Base-by-base conservation (phyloP, 2,888 invertebrate genomes). In the Kryphioiulus occultus region DNA sequence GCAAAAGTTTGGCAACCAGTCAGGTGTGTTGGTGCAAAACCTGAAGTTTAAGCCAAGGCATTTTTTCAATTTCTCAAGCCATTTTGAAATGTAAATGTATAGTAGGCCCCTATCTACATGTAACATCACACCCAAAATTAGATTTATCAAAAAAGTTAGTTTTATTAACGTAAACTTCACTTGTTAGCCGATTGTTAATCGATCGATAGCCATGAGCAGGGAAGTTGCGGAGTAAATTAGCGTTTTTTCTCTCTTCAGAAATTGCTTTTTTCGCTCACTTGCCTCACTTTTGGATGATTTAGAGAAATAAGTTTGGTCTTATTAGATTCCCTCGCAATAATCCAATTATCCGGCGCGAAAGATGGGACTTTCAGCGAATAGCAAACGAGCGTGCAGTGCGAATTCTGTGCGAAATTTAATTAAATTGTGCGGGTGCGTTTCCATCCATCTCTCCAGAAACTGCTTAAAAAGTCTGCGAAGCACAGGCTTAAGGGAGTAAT, bases 261-360 rank as follows among this genome's bases (percentile, higher is more conserved):
- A 68, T 68, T 68, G 68, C 26, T 4, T 68, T 68, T 47, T 68
- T 68, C 68, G 26, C 68, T 68, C 68, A 26, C 26, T 68, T 26
- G 68, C 68, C n/a, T 26, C 68, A 68, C 26, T 59, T 68, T 68
- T 12, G 68, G 68, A 68, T 68, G 26, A 68, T 68, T 68, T 68
- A 68, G 68, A 68, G 68, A 68, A 68, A 68, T 68, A 26, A 26
- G 26, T 68, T 68, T 26, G 26, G 68, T 68, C 68, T 68, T 68
- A 68, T 68, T 68, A 68, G 68, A 68, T 68, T 26, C 26, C 9
- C 68, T 68, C 12, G 26, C 10, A 68, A 68, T 68, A 68, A 68
- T 68, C 68, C 26, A 68, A 68, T 68, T 68, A 68, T 68, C 22
- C 5, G 12, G 12, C 12, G 68, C 68, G 26, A 68, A 68, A 68